phyloP scores from a whole-genome alignment of 2,888 invertebrate genomes.

The Drosophila kokeensis region DNA sequence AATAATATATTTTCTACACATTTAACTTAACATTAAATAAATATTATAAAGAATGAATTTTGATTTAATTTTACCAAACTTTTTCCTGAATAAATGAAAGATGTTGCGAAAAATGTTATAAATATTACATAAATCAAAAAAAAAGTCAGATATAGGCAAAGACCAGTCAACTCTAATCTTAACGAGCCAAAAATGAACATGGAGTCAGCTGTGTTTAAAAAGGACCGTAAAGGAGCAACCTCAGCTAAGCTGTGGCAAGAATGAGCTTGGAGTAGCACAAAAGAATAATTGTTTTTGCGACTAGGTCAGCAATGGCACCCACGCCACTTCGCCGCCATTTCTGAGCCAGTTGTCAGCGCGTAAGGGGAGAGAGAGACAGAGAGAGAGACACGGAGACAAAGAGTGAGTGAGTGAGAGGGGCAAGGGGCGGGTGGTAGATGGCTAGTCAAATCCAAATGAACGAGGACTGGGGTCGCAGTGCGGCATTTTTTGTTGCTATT shows the following conservation, averaged over 20 bases:
- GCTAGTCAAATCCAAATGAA: constrained; percentile 45
- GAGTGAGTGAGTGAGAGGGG: neutral
- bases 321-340: constrained; percentile 25
- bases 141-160: neutral
- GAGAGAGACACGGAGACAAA: neutral
- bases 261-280: constrained; percentile 24
- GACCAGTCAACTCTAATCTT: constrained; percentile 1
- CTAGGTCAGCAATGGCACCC: constrained; percentile 28
- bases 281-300: constrained; percentile 49
- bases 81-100: neutral
- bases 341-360: constrained; percentile 34
- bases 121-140: neutral
- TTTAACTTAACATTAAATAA: neutral
- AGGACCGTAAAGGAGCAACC: constrained; percentile 10
- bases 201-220: neutral
- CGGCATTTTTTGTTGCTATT: constrained; percentile 15
- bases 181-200: constrained; percentile 15
- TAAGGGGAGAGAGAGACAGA: neutral
- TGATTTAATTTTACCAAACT: neutral
- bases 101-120: neutral
- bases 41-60: neutral
- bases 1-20: neutral
- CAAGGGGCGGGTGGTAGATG: neutral
- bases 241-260: constrained; percentile 10
- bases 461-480: constrained; percentile 34